Evolutionary conservation across 1,140 invertebrate genomes (phyloP), one percentile per base, ranked within the genome.

Genomic region (Orchestia grillus): DNA sequence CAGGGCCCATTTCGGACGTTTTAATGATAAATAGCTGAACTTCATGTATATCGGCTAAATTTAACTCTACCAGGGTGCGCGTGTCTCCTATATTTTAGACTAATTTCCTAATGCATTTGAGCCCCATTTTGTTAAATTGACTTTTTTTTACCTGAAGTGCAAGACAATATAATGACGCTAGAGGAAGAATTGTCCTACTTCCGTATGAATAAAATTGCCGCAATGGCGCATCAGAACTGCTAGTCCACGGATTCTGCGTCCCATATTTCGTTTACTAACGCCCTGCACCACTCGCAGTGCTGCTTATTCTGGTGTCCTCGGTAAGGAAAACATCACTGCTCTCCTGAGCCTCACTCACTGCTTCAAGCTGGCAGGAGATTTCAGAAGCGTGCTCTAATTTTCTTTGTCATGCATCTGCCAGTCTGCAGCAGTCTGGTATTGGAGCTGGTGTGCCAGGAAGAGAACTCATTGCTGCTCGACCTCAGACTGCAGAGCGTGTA

Each of bases 231-330:
- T 77, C 62, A 23, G 11, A 28, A 28, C 28, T 23, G 11, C 1
- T 77, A 77, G 62, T 77, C 15, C 28, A 77, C 62, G 62, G 62
- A 77, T 28, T 77, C 62, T 77, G 41, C 0, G 19, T 36, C 88
- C 28, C 88, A 91, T 91, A 91, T 91, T 91, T 91, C 88, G 42
- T 91, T 91, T 44, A 91, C 88, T 91, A 91, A 91, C 4, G 41
- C 88, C 41, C 28, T 8, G 36, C 36, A 36, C 62, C 11, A 28
- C 62, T 77, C 15, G 62, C 28, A 41, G 8, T 91, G 28, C 19
- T 42, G 88, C 88, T 3, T 19, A 44, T 91, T 43, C 88, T 91
- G 88, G 4, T 91, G 88, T 19, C 88, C 41, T 4, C 88, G 42
- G 42, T 91, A 91, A 91, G 42, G 88, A 91, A 91, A 8, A 41